Percentiles rank a stretch among this genome's conserved stretches.
phyloP scores from a whole-genome alignment of 2,888 invertebrate species.

The Callimorpha dominula region DNA sequence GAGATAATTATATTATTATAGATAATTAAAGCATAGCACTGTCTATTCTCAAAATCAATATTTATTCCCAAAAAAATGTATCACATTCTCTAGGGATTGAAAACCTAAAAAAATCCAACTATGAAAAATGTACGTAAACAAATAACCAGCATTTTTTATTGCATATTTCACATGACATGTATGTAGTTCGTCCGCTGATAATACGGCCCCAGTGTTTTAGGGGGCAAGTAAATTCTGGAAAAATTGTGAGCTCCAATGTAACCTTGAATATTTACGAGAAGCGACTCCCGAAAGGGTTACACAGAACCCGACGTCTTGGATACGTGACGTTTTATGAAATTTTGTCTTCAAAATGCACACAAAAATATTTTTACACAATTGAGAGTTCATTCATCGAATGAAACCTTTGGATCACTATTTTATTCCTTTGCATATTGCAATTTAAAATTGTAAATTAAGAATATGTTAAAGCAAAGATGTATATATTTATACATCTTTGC shows the following conservation, averaged over 20 bases:
- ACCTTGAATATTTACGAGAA: constrained; percentile 80
- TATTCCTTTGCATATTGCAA: no score
- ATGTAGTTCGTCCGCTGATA: constrained; percentile 39
- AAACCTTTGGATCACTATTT: no score
- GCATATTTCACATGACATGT: neutral
- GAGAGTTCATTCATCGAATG: constrained; percentile 14
- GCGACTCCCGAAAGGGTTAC: constrained; percentile 68
- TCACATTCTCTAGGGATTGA: no score
- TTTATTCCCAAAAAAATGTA: no score
- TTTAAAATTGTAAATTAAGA: no score
- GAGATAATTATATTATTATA: no score
- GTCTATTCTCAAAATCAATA: no score
- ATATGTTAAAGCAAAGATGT: no score
- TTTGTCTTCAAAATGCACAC: constrained; percentile 59
- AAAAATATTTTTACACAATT: constrained; percentile 31
- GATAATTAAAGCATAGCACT: no score
- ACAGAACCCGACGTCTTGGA: constrained; percentile 45
- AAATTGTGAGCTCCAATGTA: constrained; percentile 72
- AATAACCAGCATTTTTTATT: neutral
- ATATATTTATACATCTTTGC: no score
- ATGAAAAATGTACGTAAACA: neutral
- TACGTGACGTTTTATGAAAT: constrained; percentile 71
- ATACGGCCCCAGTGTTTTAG: constrained; percentile 56
- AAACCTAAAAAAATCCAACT: no score
- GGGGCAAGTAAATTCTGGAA: constrained; percentile 70